A percentile compares a stretch with the other conserved stretches of the same genome.
phyloP scores from a whole-genome alignment of 2,888 invertebrate species.

The Chironomus riparius region DNA sequence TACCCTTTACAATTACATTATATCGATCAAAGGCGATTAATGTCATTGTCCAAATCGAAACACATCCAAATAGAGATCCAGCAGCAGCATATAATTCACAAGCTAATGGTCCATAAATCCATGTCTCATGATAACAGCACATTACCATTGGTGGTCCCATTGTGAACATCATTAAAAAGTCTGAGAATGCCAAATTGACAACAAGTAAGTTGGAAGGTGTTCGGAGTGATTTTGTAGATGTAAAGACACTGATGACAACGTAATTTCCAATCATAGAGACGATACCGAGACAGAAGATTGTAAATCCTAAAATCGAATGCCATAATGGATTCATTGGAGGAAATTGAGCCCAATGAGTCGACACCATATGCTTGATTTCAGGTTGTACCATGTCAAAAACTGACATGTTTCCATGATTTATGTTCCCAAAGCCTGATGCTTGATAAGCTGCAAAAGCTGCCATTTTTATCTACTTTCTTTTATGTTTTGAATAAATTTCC shows the following conservation, averaged over 20 bases:
- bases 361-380: not conserved
- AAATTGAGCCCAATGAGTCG: not conserved
- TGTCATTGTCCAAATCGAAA: constrained; percentile 58
- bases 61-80: constrained; percentile 56
- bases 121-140: constrained; percentile 69
- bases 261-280: not conserved
- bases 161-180: no score
- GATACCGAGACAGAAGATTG: no score
- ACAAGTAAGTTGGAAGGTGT: constrained; percentile 87
- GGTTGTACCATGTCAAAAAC: not conserved
- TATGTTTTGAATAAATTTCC: no score
- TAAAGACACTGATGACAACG: constrained; percentile 40
- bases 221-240: constrained; percentile 48
- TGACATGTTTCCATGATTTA: not conserved
- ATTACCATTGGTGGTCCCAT: constrained; percentile 40
- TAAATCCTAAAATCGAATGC: not conserved
- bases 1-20: constrained; percentile 55
- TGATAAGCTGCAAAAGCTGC: no score
- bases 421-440: not conserved
- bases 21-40: constrained; percentile 56
- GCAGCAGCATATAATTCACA: constrained; percentile 42
- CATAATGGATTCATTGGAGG: not conserved
- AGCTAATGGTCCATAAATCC: constrained; percentile 40
- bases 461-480: no score
- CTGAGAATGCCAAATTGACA: constrained; percentile 84